Evolutionary conservation across 2,113 vertebrate species (phyloP), one percentile per base, ranked within the genome.

Genomic region (Pelmatolapia mariae): DNA sequence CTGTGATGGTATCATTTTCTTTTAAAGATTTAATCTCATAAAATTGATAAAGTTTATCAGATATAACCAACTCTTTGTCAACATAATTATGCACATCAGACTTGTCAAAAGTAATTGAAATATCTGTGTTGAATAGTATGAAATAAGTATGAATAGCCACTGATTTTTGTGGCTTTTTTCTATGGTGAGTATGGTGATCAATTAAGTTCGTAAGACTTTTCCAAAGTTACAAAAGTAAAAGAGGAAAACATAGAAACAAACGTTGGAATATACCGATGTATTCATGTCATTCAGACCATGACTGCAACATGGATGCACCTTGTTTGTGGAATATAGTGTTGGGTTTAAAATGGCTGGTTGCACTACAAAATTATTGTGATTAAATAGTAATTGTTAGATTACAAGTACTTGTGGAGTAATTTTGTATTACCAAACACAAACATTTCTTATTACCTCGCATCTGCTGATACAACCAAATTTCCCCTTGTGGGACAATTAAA

Each of bases 241-340:
- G 0, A 45, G 66, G 38, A 26, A 73, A 73, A 29, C 6, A 3
- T 31, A 6, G 43, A 76, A 29, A 19, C 1, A 76, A 76, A 47
- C 0, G 3, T 16, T 26, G 15, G 24, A 76, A 18, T 19, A 11
- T 11, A 45, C 3, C 0, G 0, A 73, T 47, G 66, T 0, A 18
- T 47, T 26, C 40, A 18, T 11, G 13, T 47, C 24, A 47, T 47
- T 19, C 24, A 47, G 43, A 2, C 4, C 71, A 29, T 16, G 38
- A 29, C 40, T 45, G 22, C 22, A 45, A 47, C 68, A 73, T 29
- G 68, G 22, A 29, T 76, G 22, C 24, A 47, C 24, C 24, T 10
- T 76, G 22, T 47, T 26, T 19, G 24, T 18, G 24, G 22, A 47
- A 29, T 47, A 47, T 15, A 76, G 71, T 12, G 15, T 50, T 76